Conservation (phyloP, 2,797 vertebrate species). For the Danio choprae region DNA sequence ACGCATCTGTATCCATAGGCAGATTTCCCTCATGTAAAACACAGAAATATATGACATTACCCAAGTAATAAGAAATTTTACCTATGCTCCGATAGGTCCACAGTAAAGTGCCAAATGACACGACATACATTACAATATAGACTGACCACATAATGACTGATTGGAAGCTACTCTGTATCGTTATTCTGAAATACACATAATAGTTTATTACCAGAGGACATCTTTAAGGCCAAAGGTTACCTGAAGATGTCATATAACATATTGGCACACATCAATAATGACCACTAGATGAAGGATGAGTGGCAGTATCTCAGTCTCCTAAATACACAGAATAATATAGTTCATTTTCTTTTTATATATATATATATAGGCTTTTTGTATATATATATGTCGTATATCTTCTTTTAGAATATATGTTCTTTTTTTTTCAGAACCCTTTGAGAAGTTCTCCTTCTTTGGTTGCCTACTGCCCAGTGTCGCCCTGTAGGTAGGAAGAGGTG, state of each 20-base stretch:
- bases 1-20: constrained; percentile 96
- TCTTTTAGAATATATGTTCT: constrained; percentile 58
- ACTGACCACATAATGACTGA: constrained; percentile 80
- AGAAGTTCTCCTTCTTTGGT: constrained; percentile 82
- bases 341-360: constrained; percentile 57
- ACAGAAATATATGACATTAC: constrained; percentile 92
- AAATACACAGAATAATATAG: constrained; percentile 68
- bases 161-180: constrained; percentile 78
- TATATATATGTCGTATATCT: constrained; percentile 29
- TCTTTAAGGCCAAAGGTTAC: constrained; percentile 96
- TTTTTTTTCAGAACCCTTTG: constrained; percentile 66
- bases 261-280: constrained; percentile 82
- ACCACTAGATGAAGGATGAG: constrained; percentile 81
- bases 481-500: constrained; percentile 69
- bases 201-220: constrained; percentile 86
- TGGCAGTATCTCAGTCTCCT: constrained; percentile 82
- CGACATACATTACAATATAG: constrained; percentile 82
- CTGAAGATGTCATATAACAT: constrained; percentile 90
- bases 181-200: constrained; percentile 78
- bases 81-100: constrained; percentile 92
- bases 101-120: constrained; percentile 95
- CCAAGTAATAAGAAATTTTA: constrained; percentile 95
- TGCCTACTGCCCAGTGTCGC: constrained; percentile 78
- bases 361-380: constrained; percentile 36
- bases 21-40: constrained; percentile 89